Percentiles rank a stretch among this genome's conserved stretches.
Evolutionary conservation across 2,797 vertebrate genomes (phyloP).

Genomic region (Picus viridis): DNA sequence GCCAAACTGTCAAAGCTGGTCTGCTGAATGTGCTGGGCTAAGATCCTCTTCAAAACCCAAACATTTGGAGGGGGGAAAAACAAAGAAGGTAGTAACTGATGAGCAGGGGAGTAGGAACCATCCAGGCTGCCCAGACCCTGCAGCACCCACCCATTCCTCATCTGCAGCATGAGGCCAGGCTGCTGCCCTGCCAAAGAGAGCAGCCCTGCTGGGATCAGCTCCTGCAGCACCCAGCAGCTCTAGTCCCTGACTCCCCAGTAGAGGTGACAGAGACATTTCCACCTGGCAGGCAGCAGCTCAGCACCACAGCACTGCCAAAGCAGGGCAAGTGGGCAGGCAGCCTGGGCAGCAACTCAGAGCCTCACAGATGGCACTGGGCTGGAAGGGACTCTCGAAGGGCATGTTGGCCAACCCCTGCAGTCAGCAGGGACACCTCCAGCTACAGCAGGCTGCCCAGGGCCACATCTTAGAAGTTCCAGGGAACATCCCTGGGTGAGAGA

Average conservation of each 20-base stretch:
- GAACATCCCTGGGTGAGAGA: neutral
- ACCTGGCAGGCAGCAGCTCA: neutral
- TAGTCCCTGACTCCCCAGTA: neutral
- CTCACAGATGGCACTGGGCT: no score
- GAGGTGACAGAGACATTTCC: neutral
- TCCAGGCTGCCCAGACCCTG: neutral
- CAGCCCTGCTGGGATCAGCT: conserved; percentile 18
- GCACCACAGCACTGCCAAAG: neutral
- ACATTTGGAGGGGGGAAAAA: neutral
- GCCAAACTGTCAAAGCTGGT: conserved; percentile 35
- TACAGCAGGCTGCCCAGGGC: no score
- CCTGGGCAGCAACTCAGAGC: neutral
- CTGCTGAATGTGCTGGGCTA: conserved; percentile 14
- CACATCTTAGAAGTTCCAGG: neutral
- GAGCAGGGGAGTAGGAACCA: neutral
- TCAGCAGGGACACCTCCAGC: no score
- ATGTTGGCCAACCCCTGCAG: no score
- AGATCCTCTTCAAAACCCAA: neutral
- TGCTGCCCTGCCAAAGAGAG: neutral
- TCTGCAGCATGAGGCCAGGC: conserved; percentile 6
- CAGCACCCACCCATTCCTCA: neutral
- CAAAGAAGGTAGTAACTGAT: neutral
- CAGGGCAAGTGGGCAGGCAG: neutral
- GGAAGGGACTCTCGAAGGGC: no score
- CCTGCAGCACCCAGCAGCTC: neutral